Percentiles rank a stretch among this genome's conserved stretches.
Conservation (phyloP, 2,888 invertebrate species). For the Chesias legatella region DNA sequence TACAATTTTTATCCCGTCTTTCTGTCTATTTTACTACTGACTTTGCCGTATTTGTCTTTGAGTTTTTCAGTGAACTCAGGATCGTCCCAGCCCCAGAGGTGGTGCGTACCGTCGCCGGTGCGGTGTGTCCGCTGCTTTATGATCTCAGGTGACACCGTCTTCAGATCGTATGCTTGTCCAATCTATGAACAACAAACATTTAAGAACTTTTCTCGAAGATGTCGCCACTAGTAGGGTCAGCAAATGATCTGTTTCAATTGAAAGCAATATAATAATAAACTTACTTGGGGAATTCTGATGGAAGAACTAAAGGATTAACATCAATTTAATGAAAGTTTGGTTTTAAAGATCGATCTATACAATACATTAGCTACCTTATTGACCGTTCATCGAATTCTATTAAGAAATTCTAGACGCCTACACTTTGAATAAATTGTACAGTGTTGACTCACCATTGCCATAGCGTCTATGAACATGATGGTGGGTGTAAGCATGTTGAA, state of each 20-base stretch:
- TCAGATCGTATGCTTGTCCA: slow-evolving; percentile 89
- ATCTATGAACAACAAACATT: slow-evolving; percentile 66
- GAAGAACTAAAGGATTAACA: no score
- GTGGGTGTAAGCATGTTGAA: slow-evolving; percentile 84
- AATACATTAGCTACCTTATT: no score
- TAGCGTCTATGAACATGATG: slow-evolving; percentile 84
- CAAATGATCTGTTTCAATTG: no score
- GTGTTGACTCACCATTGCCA: slow-evolving; percentile 74
- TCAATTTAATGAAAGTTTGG: no score
- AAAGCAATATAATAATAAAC: no score
- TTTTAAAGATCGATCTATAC: no score
- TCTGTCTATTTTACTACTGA: slow-evolving; percentile 42
- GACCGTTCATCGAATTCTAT: no score
- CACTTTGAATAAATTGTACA: no score
- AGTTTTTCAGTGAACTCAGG: slow-evolving; percentile 78
- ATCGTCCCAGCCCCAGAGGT: slow-evolving; percentile 87
- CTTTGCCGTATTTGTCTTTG: slow-evolving; percentile 55
- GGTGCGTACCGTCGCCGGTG: slow-evolving; percentile 84
- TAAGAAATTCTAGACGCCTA: no score
- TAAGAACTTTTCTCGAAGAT: no score
- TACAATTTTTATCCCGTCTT: slow-evolving; percentile 36
- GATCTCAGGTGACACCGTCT: slow-evolving; percentile 84
- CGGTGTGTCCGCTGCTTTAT: slow-evolving; percentile 82
- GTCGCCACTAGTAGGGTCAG: no score
- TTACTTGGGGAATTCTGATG: no score